Base-by-base conservation (phyloP, 2,888 invertebrate species). In the Elmis aenea region DNA sequence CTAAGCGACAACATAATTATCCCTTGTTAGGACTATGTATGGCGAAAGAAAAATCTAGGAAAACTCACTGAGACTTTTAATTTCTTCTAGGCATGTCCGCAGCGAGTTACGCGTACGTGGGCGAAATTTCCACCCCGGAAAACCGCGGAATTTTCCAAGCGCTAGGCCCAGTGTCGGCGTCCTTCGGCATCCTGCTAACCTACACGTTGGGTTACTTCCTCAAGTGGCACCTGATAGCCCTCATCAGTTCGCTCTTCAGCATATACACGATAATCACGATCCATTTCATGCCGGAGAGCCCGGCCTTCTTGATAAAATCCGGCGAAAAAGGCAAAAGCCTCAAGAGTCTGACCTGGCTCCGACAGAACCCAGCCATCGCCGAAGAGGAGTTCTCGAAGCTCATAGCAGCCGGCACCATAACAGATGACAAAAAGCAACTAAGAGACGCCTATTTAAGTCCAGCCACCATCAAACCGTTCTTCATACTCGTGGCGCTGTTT, bases 31-130 rank as follows among this genome's bases (percentile, higher is more conserved):
- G n/a, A n/a, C n/a, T n/a, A n/a, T n/a, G n/a, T n/a, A n/a, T n/a
- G n/a, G n/a, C n/a, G n/a, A n/a, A n/a, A n/a, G n/a, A n/a, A n/a
- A n/a, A n/a, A n/a, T n/a, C n/a, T n/a, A n/a, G n/a, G n/a, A n/a
- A n/a, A n/a, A n/a, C n/a, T n/a, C n/a, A n/a, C n/a, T n/a, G n/a
- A n/a, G n/a, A n/a, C n/a, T n/a, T n/a, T n/a, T n/a, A n/a, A n/a
- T n/a, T n/a, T n/a, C n/a, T n/a, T n/a, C n/a, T 70, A 81, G 81
- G 81, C 20, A 81, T 81, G 81, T 79, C 79, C 28, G 76, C 80
- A 12, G 78, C 75, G 1, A 77, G 78, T 34, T 81, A 80, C 64
- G 79, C 80, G 33, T 81, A 81, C 66, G 79, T 81, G 2, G 77
- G 77, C 1, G 78, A 85, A 69, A 76, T 83, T 27, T 79, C 82